Evolutionary conservation across 2,888 invertebrate genomes (phyloP).

Genomic region (Megastigmus dorsalis): DNA sequence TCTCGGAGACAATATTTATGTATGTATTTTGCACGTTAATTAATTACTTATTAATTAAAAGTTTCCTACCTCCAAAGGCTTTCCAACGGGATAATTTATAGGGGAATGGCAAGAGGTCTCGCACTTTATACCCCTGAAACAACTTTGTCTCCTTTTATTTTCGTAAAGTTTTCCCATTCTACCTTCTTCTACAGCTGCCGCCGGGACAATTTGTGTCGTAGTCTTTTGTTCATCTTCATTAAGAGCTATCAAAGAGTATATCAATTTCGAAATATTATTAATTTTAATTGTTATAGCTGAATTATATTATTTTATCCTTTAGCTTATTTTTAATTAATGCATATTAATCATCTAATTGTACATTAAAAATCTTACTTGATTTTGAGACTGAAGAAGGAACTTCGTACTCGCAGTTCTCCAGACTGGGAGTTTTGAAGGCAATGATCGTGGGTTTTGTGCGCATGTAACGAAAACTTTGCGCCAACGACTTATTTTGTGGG

Average conservation of each 20-base stretch:
- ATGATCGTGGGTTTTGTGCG: slow-evolving; percentile 91
- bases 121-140: slow-evolving; percentile 56
- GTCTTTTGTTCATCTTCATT: slow-evolving; percentile 23
- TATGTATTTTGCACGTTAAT: no score
- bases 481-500: slow-evolving; percentile 86
- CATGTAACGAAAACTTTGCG: slow-evolving; percentile 93
- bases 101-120: slow-evolving; percentile 61
- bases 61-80: slow-evolving; percentile 84
- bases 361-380: slow-evolving; percentile 74
- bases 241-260: background rate
- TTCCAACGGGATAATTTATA: slow-evolving; percentile 85
- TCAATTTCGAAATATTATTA: no score
- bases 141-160: slow-evolving; percentile 42
- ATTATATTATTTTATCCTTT: no score
- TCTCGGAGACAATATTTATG: no score
- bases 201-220: background rate
- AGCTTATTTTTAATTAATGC: no score
- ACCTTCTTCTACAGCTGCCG: slow-evolving; percentile 79
- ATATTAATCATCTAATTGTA: background rate
- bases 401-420: slow-evolving; percentile 80
- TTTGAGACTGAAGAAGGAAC: slow-evolving; percentile 75
- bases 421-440: slow-evolving; percentile 88
- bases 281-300: no score
- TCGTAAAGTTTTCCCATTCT: slow-evolving; percentile 65
- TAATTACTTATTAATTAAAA: background rate